These are phyloP conservation scores for Oligia fasciuncula DNA, from an alignment of 2,888 invertebrate genomes.

Conservation along the genomic window DNA sequence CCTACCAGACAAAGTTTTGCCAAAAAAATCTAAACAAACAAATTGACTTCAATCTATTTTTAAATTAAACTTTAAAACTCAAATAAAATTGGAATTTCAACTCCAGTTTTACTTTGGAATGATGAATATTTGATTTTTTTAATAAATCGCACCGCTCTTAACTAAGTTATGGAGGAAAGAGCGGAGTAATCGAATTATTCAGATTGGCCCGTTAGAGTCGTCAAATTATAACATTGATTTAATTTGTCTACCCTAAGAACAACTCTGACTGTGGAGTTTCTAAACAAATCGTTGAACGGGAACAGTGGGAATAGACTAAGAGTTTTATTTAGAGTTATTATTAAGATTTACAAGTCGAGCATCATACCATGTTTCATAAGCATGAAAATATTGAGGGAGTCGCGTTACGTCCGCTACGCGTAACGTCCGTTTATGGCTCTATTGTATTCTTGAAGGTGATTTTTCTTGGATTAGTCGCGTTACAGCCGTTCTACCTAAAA, in stretches of 20 bases:
- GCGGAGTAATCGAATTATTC: conserved; percentile 82
- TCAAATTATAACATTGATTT: conserved; percentile 82
- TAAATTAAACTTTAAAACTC: conserved; percentile 56
- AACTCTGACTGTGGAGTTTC: conserved; percentile 55
- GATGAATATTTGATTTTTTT: conserved; percentile 79
- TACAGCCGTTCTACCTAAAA: too few relatives aligned
- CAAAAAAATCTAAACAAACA: conserved; percentile 40
- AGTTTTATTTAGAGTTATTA: not conserved
- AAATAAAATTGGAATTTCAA: conserved; percentile 61
- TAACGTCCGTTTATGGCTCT: too few relatives aligned
- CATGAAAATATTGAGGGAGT: too few relatives aligned
- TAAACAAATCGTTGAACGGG: conserved; percentile 52
- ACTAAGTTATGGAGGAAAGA: conserved; percentile 77
- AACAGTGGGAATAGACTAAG: conserved; percentile 10
- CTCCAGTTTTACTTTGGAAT: conserved; percentile 59
- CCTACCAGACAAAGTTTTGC: not conserved
- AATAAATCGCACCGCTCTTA: conserved; percentile 74
- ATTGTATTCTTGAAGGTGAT: too few relatives aligned
- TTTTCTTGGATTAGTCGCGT: too few relatives aligned
- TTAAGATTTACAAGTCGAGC: too few relatives aligned
- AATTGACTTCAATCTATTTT: conserved; percentile 54
- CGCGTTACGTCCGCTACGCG: too few relatives aligned
- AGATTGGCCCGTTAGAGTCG: conserved; percentile 81
- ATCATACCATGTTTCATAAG: too few relatives aligned
- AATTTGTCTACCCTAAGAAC: conserved; percentile 72